These are phyloP conservation scores for Phragmatobia fuliginosa DNA, from an alignment of 2,888 invertebrate genomes.

Conservation along the genomic window DNA sequence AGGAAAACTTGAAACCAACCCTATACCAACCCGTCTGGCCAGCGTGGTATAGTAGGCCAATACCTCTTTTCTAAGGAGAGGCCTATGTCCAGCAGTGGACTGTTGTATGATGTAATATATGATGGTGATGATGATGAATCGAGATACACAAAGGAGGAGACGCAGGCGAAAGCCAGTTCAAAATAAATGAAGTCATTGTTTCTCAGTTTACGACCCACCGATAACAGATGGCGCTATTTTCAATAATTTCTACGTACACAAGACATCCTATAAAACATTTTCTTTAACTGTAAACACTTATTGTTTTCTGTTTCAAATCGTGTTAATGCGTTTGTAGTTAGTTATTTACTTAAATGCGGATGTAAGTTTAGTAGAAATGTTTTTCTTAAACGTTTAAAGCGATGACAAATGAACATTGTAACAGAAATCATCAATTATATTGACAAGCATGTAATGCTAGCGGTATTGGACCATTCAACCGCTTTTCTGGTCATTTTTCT, in stretches of 20 bases:
- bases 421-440: not conserved
- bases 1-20: no score
- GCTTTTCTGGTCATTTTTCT: not conserved
- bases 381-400: not conserved
- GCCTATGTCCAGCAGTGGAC: no score
- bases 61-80: no score
- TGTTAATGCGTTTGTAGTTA: not conserved
- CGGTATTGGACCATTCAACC: not conserved
- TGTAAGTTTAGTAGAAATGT: not conserved
- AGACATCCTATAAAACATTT: not conserved
- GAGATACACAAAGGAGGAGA: no score
- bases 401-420: not conserved
- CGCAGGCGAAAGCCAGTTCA: no score
- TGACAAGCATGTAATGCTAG: not conserved
- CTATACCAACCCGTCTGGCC: no score
- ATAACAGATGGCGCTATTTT: conserved; percentile 8
- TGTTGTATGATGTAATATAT: no score
- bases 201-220: not conserved
- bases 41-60: no score
- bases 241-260: not conserved
- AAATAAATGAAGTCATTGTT: not conserved
- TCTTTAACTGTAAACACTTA: not conserved
- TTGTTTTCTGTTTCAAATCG: not conserved
- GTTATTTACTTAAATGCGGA: not conserved
- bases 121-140: no score